phyloP scores from a whole-genome alignment of 2,113 vertebrate species.

The Pluvianellus socialis region DNA sequence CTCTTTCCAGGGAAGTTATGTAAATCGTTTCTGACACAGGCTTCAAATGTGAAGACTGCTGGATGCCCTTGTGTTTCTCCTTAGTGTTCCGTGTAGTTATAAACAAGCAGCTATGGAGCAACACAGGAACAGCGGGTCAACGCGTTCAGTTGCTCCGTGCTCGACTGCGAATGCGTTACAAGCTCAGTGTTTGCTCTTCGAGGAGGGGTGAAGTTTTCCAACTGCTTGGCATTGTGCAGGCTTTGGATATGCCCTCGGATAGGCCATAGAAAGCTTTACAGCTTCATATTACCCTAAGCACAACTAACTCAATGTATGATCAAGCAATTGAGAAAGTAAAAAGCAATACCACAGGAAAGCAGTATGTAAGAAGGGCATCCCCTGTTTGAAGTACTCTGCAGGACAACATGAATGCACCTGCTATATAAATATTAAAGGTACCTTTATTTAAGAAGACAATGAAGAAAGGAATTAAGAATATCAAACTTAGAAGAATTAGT shows the following conservation, averaged over 20 bases:
- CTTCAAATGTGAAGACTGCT: not conserved
- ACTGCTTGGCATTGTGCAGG: not conserved
- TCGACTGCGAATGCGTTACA: not conserved
- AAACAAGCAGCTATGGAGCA: not conserved
- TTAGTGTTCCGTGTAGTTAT: not conserved
- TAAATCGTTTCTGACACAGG: not conserved
- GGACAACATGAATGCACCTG: not conserved
- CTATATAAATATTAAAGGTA: not conserved
- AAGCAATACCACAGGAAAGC: not conserved
- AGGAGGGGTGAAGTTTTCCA: not conserved
- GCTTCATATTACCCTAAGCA: not conserved
- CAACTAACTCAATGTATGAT: not conserved
- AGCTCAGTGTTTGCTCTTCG: not conserved
- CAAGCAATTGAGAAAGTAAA: not conserved
- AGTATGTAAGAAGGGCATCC: not conserved
- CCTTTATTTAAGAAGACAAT: not conserved
- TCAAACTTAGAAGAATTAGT: not conserved
- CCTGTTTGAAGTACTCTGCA: not conserved
- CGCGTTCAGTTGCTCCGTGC: accelerated
- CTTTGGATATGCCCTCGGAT: not conserved
- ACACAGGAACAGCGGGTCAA: not conserved
- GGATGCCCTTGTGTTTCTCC: not conserved
- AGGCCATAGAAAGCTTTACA: not conserved
- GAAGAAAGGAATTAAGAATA: not conserved
- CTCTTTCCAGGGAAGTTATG: not conserved